Base-by-base conservation (phyloP, 1,140 invertebrate species). In the Catajapyx aquilonaris region DNA sequence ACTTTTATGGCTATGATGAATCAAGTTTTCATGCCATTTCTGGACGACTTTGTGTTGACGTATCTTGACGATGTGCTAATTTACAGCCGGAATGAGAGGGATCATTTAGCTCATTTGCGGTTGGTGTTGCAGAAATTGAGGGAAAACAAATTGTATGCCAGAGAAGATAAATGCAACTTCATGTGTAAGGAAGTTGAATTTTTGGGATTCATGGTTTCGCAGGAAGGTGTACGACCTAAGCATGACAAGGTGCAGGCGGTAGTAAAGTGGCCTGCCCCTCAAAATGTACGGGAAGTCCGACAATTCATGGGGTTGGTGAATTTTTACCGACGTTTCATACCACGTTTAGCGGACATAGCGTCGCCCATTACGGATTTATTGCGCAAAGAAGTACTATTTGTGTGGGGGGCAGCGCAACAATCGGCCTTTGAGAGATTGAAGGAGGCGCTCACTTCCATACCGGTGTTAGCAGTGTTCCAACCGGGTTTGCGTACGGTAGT, bases 301-400 rank as follows among this genome's bases (percentile, higher is more conserved):
- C 28, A 42, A 31, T 52, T 50, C 31, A 33, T 55, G 18, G 51
- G 51, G 5, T 31, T 52, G 15, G 34, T 42, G 2, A 46, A 46
- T 4, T 54, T 40, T 37, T 54, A 51, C 40, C 23, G 46, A 2
- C 41, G 43, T 30, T 55, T 49, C 38, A 44, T 54, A 11, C 31
- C 39, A 19, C 23, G 45, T 17, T 52, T 47, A 34, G n/a, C 43
- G 13, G 28, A 28, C 2, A 36, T 43, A 13, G 37, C 46, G 0
- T 22, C n/a, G 9, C 50, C 50, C 7, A 36, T 54, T 9, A 47
- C 43, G 17, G 31, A 47, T 9, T 34, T 53, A 13, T 43, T 43
- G 10, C 44, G 39, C 28, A 53, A 54, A 40, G 37, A 40, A 9
- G 16, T 18, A n/a, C 20, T 25, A 5, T 44, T 38, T 16, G 20